Base-by-base conservation (phyloP, 2,888 invertebrate species). In the Mactromeris polynyma region DNA sequence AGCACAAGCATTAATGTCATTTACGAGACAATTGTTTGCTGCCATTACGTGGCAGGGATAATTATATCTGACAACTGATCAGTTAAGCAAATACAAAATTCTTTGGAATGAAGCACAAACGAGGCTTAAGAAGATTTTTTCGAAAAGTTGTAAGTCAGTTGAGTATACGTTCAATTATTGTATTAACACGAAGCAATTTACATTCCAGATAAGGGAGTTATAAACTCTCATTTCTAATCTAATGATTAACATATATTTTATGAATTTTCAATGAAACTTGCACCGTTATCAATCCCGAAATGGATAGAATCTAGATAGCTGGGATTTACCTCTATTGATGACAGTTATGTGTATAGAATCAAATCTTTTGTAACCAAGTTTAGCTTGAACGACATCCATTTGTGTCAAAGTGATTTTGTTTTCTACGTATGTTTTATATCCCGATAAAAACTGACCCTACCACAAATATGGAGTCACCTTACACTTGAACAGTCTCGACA, bases 241-340 rank as follows among this genome's bases (percentile, higher is more conserved):
- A 82, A 82, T 58, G 38, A 81, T 54, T 36, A 81, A 54, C 58
- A 36, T 58, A 82, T 82, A 64, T 82, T 82, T 64, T 40, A 82
- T 38, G 11, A n/a, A n/a, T 21, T 38, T 82, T 58, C n/a, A 82
- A 81, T 42, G 38, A 11, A 81, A 33, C 21, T 33, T 81, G 31
- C 46, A 54, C n/a, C 36, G 81, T 81, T 81, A 54, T 81, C 81
- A 36, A n/a, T 36, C 54, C 46, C n/a, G 36, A 54, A 54, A 81
- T 19, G 81, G 26, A 64, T n/a, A 33, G 11, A 54, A 54, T 33
- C 31, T 9, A 54, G 54, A 81, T 81, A 81, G 36, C 54, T 21
- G 3, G 54, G 54, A 81, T 64, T 64, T 26, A n/a, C 26, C 26
- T n/a, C 58, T 64, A 64, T 64, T 64, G 58, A 64, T 26, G 58